Base-by-base conservation (phyloP, 2,888 invertebrate genomes). In the Andrena dorsata region DNA sequence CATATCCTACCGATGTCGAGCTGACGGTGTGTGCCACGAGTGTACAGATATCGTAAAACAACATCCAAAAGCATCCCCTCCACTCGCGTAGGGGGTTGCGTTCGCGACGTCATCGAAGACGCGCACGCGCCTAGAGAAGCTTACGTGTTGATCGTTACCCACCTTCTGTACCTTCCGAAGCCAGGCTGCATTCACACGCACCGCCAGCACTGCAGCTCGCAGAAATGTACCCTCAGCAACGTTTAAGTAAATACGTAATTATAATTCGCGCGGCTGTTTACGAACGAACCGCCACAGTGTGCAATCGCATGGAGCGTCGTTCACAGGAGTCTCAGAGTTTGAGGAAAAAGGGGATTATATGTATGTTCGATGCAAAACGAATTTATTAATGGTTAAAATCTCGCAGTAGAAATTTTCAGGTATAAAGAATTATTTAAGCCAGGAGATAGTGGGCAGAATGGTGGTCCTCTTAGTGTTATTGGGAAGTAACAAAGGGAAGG, bases 101-200 rank as follows among this genome's bases (percentile, higher is more conserved):
- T 84, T 81, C 41, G 68, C 88, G 90, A 90, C 90, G 90, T 90
- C 90, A 90, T 53, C 30, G 58, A 56, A 23, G 65, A 41, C 76
- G 87, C 89, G 88, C 86, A 84, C 77, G 86, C 89, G 86, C 87
- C 73, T 32, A 53, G 69, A 83, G 68, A 69, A 49, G 70, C 78
- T 86, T 86, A 90, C 91, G 88, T 87, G 90, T 90, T 91, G 90
- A 91, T 91, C 91, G 88, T 91, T 91, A 91, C 81, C 84, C 84
- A 85, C 80, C 82, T 82, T 76, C 78, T 70, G 82, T 69, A 69
- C 61, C 58, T 58, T 41, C 63, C 26, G 32, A 70, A 56, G 60
- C 79, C 75, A 84, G 65, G 80, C 65, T 69, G 53, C 76, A 64
- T 82, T 73, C 77, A 76, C 76, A 68, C 56, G 20, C 69, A 32